Percentiles rank a stretch among this genome's conserved stretches.
Evolutionary conservation across 2,888 invertebrate genomes (phyloP).

Genomic region (Falcaria lacertinaria): DNA sequence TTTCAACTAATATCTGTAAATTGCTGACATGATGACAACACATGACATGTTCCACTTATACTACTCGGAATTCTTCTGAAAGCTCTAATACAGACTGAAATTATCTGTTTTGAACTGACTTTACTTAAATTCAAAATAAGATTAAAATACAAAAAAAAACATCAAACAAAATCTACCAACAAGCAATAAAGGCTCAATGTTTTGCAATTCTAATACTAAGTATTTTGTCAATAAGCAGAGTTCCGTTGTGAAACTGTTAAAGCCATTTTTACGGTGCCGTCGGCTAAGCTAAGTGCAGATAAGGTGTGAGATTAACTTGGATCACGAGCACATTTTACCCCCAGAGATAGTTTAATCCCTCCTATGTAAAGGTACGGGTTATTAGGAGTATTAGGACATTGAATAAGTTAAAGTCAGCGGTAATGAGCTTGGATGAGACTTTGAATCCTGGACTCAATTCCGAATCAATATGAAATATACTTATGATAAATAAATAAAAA

Average conservation of each 20-base stretch:
- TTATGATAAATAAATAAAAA: no score
- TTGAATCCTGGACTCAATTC: no score
- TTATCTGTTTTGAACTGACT: no score
- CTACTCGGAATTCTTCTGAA: no score
- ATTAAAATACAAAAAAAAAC: not conserved
- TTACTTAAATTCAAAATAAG: no score
- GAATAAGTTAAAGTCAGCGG: not conserved
- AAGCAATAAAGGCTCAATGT: no score
- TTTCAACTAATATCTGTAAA: no score
- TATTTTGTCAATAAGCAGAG: constrained; percentile 49
- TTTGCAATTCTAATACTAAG: constrained; percentile 37
- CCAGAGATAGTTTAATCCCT: constrained; percentile 15
- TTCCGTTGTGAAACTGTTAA: constrained; percentile 36
- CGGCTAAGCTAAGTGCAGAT: constrained; percentile 37
- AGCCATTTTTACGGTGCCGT: constrained; percentile 38
- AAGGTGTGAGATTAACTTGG: constrained; percentile 39
- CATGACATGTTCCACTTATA: no score
- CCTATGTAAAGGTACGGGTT: not conserved
- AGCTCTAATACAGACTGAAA: no score
- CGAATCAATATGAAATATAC: no score
- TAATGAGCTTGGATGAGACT: no score
- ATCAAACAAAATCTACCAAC: not conserved
- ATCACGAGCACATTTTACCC: constrained; percentile 21
- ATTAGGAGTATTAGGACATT: not conserved
- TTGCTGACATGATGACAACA: no score